A percentile compares a stretch with the other conserved stretches of the same genome.
phyloP scores from a whole-genome alignment of 1,140 invertebrate species.

The Halictus rubicundus region DNA sequence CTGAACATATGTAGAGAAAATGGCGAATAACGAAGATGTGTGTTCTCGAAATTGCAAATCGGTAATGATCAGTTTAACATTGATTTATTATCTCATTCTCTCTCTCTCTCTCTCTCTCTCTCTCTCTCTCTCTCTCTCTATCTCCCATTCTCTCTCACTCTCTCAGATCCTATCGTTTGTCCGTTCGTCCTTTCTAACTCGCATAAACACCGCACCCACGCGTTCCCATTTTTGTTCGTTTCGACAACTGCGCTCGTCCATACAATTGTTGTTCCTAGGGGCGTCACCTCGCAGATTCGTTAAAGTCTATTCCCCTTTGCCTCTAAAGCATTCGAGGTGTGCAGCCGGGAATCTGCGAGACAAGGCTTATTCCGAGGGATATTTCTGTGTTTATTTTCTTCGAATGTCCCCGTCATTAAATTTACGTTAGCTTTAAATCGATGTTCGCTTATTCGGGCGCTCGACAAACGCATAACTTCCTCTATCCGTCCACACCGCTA shows the following conservation, averaged over 20 bases:
- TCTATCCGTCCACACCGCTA: background rate
- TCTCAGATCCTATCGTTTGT: slow-evolving; percentile 20
- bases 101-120: too few relatives aligned
- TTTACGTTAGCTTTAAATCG: slow-evolving; percentile 50
- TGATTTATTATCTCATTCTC: slow-evolving; percentile 66
- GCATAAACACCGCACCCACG: slow-evolving; percentile 17
- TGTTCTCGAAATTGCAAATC: slow-evolving; percentile 67
- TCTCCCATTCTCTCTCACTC: too few relatives aligned
- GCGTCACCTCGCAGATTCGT: slow-evolving; percentile 79
- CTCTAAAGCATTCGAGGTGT: slow-evolving; percentile 52
- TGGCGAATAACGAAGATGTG: slow-evolving; percentile 66
- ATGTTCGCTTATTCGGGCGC: slow-evolving; percentile 73
- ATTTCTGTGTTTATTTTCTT: slow-evolving; percentile 38
- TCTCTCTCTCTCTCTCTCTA: too few relatives aligned
- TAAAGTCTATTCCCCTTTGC: slow-evolving; percentile 54
- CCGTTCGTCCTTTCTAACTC: slow-evolving; percentile 34
- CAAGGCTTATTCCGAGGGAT: slow-evolving; percentile 71
- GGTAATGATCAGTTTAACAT: slow-evolving; percentile 70
- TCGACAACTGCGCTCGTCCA: slow-evolving; percentile 26
- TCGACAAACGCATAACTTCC: slow-evolving; percentile 70
- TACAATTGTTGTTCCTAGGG: slow-evolving; percentile 39
- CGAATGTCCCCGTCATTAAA: slow-evolving; percentile 46
- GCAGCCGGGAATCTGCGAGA: slow-evolving; percentile 74
- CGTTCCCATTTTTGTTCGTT: slow-evolving; percentile 36
- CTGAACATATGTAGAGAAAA: slow-evolving; percentile 67